Conservation (phyloP, 2,888 invertebrate species). For the Palloptera scutellata region DNA sequence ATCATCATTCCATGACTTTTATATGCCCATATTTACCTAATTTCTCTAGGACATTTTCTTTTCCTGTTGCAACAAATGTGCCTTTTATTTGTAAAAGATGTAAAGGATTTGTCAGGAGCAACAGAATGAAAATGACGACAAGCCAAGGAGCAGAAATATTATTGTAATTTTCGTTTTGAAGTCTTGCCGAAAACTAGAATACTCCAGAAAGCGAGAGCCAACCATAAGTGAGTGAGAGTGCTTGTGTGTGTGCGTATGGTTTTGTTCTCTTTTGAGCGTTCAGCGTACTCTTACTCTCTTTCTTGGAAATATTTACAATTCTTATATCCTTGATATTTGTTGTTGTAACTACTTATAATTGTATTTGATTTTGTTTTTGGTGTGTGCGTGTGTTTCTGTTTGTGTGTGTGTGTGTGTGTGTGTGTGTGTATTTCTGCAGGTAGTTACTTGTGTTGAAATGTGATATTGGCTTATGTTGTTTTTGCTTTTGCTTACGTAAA, state of each 20-base stretch:
- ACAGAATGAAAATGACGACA: too few species aligned
- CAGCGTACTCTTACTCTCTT: too few species aligned
- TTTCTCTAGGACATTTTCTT: background rate
- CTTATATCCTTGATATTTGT: conserved; percentile 13
- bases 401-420: too few species aligned
- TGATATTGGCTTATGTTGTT: conserved; percentile 40
- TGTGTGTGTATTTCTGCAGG: background rate
- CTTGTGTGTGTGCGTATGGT: too few species aligned
- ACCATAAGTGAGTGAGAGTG: too few species aligned
- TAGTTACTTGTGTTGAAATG: conserved; percentile 27
- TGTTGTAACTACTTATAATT: conserved; percentile 4
- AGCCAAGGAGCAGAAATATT: too few species aligned
- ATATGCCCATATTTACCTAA: conserved; percentile 4
- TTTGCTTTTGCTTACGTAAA: conserved; percentile 6
- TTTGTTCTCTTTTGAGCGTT: too few species aligned
- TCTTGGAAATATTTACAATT: conserved; percentile 10
- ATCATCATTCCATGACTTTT: background rate
- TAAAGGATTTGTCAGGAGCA: conserved; percentile 12
- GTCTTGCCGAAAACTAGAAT: too few species aligned
- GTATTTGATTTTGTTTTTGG: conserved; percentile 26
- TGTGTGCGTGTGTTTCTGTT: too few species aligned
- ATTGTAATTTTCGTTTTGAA: too few species aligned
- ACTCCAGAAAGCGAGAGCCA: too few species aligned
- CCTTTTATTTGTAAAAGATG: conserved; percentile 46
- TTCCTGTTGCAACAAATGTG: conserved; percentile 34